Evolutionary conservation across 2,888 invertebrate species (phyloP).

Genomic region (Spilosoma lubricipeda): DNA sequence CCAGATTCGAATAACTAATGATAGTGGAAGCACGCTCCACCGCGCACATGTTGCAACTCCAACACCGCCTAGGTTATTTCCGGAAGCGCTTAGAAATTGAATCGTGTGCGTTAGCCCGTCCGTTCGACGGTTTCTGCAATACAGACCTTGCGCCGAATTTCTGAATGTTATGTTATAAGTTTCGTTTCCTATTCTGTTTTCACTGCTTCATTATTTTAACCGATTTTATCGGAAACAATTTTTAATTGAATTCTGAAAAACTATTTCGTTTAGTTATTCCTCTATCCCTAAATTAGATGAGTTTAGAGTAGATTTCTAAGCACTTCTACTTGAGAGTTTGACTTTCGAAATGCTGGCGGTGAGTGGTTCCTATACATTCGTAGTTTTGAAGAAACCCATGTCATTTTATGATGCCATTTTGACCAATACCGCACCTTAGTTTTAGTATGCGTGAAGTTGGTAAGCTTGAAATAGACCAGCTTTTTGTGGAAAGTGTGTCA

Average conservation of each 20-base stretch:
- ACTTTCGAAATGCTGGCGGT: constrained; percentile 29
- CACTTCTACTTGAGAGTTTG: too few relatives aligned
- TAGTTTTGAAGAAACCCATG: constrained; percentile 18
- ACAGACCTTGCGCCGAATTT: constrained; percentile 50
- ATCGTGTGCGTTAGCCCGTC: constrained; percentile 47
- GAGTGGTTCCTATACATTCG: constrained; percentile 5
- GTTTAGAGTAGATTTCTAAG: constrained; percentile 24
- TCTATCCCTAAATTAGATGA: constrained; percentile 24
- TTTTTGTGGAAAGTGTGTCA: constrained; percentile 28
- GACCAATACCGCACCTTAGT: constrained; percentile 35
- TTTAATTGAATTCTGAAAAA: constrained; percentile 33
- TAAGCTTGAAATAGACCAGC: constrained; percentile 32
- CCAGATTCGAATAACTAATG: constrained; percentile 62
- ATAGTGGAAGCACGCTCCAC: constrained; percentile 76
- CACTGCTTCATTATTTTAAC: too few relatives aligned
- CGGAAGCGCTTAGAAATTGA: constrained; percentile 73
- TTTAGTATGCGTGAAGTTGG: constrained; percentile 30
- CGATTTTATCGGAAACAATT: constrained; percentile 19
- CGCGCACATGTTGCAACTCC: constrained; percentile 62
- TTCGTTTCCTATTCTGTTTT: constrained; percentile 39
- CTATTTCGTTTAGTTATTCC: constrained; percentile 21
- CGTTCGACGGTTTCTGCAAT: constrained; percentile 51
- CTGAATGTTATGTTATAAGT: constrained; percentile 36
- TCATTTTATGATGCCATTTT: constrained; percentile 37
- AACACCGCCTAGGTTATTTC: constrained; percentile 62